phyloP scores from a whole-genome alignment of 2,888 invertebrate genomes.

The Acrobeloides nanus region DNA sequence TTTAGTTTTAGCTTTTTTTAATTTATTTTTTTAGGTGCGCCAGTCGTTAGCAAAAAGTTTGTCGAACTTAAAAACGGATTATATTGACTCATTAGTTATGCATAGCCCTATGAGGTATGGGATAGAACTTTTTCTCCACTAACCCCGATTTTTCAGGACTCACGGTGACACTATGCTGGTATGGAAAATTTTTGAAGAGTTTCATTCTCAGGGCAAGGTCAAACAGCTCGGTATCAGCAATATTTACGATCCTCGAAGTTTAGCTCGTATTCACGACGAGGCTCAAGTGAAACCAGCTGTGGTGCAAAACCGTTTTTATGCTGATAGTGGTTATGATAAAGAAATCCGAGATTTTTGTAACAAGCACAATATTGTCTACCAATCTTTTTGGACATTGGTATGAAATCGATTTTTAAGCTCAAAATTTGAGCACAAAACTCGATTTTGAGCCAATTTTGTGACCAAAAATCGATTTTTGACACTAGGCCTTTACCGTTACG shows the following conservation, averaged over 20 bases:
- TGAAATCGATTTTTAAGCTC: constrained; percentile 2
- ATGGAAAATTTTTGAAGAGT: constrained; percentile 14
- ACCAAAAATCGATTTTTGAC: too few species aligned
- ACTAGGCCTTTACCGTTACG: too few species aligned
- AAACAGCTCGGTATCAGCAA: constrained; percentile 18
- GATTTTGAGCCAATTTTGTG: too few species aligned
- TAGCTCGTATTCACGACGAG: constrained; percentile 9
- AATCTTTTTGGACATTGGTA: constrained; percentile 20
- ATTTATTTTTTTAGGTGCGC: constrained; percentile 3
- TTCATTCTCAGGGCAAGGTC: constrained; percentile 14
- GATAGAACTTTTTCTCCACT: not conserved
- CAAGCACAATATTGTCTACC: constrained; percentile 13
- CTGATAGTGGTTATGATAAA: constrained; percentile 10
- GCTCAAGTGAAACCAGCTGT: constrained; percentile 13
- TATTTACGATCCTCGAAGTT: constrained; percentile 11
- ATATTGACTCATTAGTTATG: constrained; percentile 16
- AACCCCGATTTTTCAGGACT: constrained; percentile 8
- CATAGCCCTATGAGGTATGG: constrained; percentile 17
- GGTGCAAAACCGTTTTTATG: constrained; percentile 15
- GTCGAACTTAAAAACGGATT: constrained; percentile 11
- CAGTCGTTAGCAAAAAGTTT: constrained; percentile 12
- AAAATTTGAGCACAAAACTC: not conserved
- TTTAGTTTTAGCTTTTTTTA: too few species aligned
- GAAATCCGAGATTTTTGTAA: constrained; percentile 11
- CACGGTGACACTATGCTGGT: constrained; percentile 12